Conservation (phyloP, 2,113 vertebrate genomes). For the Burhinus bistriatus region DNA sequence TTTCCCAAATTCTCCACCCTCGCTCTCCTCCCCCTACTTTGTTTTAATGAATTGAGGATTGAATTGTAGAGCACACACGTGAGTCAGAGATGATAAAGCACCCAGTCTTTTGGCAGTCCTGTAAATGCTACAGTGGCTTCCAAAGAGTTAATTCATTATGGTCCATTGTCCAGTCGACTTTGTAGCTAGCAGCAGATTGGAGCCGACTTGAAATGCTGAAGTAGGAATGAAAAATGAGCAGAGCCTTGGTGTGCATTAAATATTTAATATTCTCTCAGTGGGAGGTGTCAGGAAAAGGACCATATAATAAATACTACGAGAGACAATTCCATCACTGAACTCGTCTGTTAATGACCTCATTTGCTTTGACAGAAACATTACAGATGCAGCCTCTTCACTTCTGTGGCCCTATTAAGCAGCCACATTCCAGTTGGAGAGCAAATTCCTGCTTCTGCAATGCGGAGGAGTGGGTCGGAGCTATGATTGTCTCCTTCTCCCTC, state of each 20-base stretch:
- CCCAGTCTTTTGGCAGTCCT: neutral
- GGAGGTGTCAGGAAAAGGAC: constrained; percentile 83
- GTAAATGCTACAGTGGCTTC: constrained; percentile 56
- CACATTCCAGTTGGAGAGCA: constrained; percentile 37
- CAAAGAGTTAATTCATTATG: constrained; percentile 74
- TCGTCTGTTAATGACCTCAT: constrained; percentile 81
- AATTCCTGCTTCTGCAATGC: constrained; percentile 14
- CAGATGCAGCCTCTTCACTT: constrained; percentile 45
- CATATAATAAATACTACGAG: constrained; percentile 80
- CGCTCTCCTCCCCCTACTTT: neutral
- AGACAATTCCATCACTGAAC: constrained; percentile 78
- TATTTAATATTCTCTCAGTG: constrained; percentile 85
- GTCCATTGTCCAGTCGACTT: constrained; percentile 73
- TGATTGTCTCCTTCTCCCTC: constrained; percentile 2
- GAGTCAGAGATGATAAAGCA: constrained; percentile 63
- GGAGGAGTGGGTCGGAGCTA: neutral
- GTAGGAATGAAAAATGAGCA: constrained; percentile 80
- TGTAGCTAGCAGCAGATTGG: constrained; percentile 69
- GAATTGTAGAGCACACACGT: neutral
- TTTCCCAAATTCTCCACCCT: constrained; percentile 49
- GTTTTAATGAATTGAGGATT: constrained; percentile 54
- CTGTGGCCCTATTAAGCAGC: constrained; percentile 34
- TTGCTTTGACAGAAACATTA: constrained; percentile 78
- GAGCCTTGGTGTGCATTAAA: constrained; percentile 76
- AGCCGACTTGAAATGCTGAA: constrained; percentile 73